Conservation (phyloP, 2,797 vertebrate genomes). For the Onychomys leucogaster region DNA sequence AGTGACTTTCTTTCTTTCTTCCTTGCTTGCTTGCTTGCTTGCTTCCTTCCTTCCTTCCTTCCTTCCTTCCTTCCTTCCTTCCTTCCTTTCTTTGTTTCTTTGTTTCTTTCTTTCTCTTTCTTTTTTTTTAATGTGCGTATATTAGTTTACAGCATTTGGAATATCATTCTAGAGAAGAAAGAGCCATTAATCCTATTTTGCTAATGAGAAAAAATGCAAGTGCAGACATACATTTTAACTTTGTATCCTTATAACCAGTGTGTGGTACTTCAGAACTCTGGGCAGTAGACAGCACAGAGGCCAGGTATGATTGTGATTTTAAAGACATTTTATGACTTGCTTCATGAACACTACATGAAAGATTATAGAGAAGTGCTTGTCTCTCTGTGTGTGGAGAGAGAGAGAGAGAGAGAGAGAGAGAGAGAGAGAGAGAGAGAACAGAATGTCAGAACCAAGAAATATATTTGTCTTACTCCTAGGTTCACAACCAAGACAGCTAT, state of each 20-base stretch:
- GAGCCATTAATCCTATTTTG: neutral
- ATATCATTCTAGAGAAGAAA: neutral
- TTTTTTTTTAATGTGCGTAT: neutral
- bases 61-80: no score
- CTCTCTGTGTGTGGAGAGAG: neutral
- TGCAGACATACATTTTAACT: neutral
- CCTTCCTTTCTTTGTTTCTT: no score
- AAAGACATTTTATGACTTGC: neutral
- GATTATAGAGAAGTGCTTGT: neutral
- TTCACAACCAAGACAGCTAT: neutral
- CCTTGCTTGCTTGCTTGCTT: no score
- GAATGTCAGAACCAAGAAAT: neutral
- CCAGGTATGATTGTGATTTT: neutral
- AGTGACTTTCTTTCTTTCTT: neutral
- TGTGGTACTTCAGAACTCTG: neutral
- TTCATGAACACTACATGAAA: neutral
- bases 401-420: neutral
- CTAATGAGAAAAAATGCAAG: neutral
- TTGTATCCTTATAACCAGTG: neutral
- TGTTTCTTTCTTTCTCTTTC: accelerated
- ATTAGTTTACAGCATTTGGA: neutral
- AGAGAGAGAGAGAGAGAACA: neutral
- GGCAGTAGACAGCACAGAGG: neutral
- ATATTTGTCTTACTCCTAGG: neutral
- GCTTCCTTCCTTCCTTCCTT: no score